These are phyloP conservation scores for Eutrigla gurnardus DNA, from an alignment of 2,797 vertebrate species.

Conservation along the genomic window DNA sequence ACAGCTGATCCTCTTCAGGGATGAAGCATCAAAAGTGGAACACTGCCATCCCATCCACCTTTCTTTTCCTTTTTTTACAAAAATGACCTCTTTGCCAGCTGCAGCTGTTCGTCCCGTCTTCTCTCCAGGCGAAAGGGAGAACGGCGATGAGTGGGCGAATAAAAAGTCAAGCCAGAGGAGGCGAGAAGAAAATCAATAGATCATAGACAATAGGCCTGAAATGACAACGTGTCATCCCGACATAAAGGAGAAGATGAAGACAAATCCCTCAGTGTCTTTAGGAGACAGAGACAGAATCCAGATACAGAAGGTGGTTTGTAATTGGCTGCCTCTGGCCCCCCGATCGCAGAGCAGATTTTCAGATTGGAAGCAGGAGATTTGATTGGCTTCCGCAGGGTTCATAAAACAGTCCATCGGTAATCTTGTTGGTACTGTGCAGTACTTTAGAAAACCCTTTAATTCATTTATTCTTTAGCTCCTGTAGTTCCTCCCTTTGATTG, in stretches of 20 bases:
- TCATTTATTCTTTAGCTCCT: neutral
- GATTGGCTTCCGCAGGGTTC: conserved; percentile 45
- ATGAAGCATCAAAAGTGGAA: conserved; percentile 1
- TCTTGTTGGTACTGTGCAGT: conserved; percentile 4
- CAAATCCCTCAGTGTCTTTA: conserved; percentile 51
- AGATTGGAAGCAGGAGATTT: conserved; percentile 45
- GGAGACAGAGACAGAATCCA: conserved; percentile 57
- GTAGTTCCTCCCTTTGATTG: neutral
- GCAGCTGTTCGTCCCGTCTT: conserved; percentile 48
- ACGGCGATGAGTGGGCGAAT: conserved; percentile 57
- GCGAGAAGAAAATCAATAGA: conserved; percentile 75
- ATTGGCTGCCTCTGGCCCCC: conserved; percentile 42
- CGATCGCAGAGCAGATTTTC: conserved; percentile 38
- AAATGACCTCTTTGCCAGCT: conserved; percentile 24
- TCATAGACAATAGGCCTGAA: conserved; percentile 74
- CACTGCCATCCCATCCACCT: neutral
- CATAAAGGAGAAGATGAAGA: conserved; percentile 65
- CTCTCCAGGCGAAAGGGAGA: conserved; percentile 49
- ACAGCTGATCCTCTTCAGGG: conserved; percentile 2
- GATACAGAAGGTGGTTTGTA: conserved; percentile 40
- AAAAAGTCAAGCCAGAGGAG: conserved; percentile 61
- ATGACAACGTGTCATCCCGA: conserved; percentile 72
- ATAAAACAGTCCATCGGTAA: conserved; percentile 41
- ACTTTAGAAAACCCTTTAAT: conserved; percentile 14
- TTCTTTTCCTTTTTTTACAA: conserved; percentile 6